Evolutionary conservation across 2,113 vertebrate genomes (phyloP), one percentile per base, ranked within the genome.

Genomic region (Phycodurus eques): DNA sequence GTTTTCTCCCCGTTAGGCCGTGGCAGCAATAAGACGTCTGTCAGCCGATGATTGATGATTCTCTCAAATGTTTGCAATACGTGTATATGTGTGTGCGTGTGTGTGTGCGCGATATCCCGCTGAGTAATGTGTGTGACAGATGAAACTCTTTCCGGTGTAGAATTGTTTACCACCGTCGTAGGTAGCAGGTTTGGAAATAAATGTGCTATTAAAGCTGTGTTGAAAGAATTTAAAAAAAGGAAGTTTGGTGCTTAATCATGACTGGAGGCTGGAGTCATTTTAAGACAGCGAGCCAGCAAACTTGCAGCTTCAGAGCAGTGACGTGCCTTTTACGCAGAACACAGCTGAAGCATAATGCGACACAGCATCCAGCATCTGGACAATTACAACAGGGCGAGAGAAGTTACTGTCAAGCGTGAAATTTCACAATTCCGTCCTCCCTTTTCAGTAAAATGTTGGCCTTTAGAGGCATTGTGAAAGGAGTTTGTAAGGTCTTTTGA

Each of bases 41-140:
- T 44, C 62, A 64, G 62, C 5, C 20, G 11, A 44, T 46, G 63
- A 66, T 46, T 27, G 42, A 66, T 46, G 43, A 46, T 46, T 72
- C 31, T 60, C 54, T 56, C n/a, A 70, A 27, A 65, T 76, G 72
- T 75, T 75, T 53, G 49, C 35, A 42, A 15, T 39, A 46, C 70
- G 61, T 61, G 44, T 47, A 49, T 9, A 53, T 33, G 57, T 60
- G 27, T 17, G 57, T 17, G 62, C 39, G 1, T 64, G 39, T 20
- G 8, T 57, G n/a, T 31, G 6, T 27, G 22, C 22, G 10, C 39
- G 35, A 64, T 43, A 64, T 43, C 19, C 62, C 44, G 47, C 60
- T 57, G 79, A 78, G 75, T 80, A 66, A 81, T 64, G 72, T 61
- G 39, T 35, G n/a, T 67, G 74, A 79, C 31, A 67, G 71, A 75